Base-by-base conservation (phyloP, 1,140 invertebrate genomes). In the Marisa cornuarietis region DNA sequence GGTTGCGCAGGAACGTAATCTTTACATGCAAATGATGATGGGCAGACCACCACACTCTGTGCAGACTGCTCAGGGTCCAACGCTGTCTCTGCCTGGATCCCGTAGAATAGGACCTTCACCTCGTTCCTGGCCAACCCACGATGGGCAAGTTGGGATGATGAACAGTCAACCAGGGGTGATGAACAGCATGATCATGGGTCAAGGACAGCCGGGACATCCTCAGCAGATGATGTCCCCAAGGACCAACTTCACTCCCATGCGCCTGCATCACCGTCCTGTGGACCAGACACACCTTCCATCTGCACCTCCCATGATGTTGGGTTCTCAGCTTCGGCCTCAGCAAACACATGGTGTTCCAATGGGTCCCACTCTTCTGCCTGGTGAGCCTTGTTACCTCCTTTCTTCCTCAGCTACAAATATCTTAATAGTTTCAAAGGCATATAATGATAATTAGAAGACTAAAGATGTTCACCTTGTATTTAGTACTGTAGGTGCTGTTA, bases 231-330 rank as follows among this genome's bases (percentile, higher is more conserved):
- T 61, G 62, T 61, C 51, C 0, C 26, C 31, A 24, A 26, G 58
- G 16, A 31, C 20, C 51, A n/a, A 71, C 13, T 84, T 84, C 51
- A 80, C 78, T 14, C 81, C 83, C 54, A 84, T 84, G 83, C 79
- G 79, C 71, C 63, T 84, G 20, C 81, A 84, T 42, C 81, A 82
- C 66, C 63, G 83, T n/a, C 83, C 83, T 52, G 79, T 79, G 20
- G 78, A 78, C 13, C 76, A 76, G 74, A 14, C 42, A 2, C 76
- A 77, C 24, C 51, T 68, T 31, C 65, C 49, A 14, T 22, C 51
- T 14, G 76, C 51, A 8, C 65, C 76, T 7, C 63, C 76, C 49
- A 77, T 77, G 76, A 49, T 77, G 42, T 22, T 77, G 42, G 76
- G 74, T 16, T 62, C 76, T 13, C 76, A 31, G 65, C 76, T 65